phyloP scores from a whole-genome alignment of 2,113 vertebrate genomes.

The Cranoglanis bouderius region DNA sequence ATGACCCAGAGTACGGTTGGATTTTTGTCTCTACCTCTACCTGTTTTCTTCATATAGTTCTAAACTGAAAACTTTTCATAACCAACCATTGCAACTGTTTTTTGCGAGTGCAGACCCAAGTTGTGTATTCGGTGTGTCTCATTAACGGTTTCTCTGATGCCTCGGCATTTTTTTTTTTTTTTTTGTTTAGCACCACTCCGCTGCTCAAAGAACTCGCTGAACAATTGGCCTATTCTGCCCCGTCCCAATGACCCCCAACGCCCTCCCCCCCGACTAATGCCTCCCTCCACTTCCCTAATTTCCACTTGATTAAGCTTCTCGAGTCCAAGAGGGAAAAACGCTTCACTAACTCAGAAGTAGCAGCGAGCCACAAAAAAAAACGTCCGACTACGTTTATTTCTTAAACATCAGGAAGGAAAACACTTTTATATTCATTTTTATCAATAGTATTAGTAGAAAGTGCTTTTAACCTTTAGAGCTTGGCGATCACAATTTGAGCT shows the following conservation, averaged over 20 bases:
- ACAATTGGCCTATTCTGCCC: conserved; percentile 78
- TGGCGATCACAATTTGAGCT: background rate
- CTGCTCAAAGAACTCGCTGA: conserved; percentile 69
- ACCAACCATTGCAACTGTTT: background rate
- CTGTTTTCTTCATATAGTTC: background rate
- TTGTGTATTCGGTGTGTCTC: background rate
- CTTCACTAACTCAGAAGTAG: conserved; percentile 67
- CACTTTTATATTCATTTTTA: background rate
- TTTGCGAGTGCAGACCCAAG: background rate
- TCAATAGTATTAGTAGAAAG: background rate
- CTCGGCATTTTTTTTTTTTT: conserved; percentile 64
- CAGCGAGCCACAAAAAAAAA: conserved; percentile 51
- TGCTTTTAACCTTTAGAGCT: background rate
- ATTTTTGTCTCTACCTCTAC: background rate
- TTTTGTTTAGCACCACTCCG: conserved; percentile 59
- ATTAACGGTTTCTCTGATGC: conserved; percentile 56
- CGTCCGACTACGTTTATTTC: background rate
- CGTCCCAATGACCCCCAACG: conserved; percentile 52
- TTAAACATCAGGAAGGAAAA: background rate
- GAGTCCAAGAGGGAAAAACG: conserved; percentile 71
- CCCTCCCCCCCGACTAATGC: conserved; percentile 51
- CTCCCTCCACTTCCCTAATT: conserved; percentile 63
- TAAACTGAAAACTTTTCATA: background rate
- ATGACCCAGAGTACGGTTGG: background rate
- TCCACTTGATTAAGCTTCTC: conserved; percentile 80